Conservation (phyloP, 2,113 vertebrate genomes). For the Brachirus orientalis region DNA sequence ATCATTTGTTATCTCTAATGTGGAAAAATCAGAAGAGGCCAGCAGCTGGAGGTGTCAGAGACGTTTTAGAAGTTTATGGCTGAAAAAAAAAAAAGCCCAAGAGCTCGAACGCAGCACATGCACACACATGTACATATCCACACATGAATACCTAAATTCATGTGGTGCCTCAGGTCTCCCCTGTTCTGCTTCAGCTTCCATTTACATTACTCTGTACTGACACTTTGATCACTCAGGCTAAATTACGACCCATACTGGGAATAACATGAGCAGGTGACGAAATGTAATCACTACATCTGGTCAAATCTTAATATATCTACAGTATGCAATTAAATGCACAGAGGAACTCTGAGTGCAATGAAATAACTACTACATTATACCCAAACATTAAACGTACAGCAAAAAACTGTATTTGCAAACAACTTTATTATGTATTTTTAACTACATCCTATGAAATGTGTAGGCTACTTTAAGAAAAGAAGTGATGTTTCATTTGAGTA, state of each 20-base stretch:
- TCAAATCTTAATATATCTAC: too few relatives aligned
- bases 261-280: neutral
- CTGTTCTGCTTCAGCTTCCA: neutral
- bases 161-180: conserved; percentile 2
- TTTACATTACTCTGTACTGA: neutral
- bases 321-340: too few relatives aligned
- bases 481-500: too few relatives aligned
- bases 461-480: too few relatives aligned
- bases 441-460: too few relatives aligned
- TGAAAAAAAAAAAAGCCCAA: neutral
- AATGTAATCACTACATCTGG: neutral
- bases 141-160: conserved; percentile 18
- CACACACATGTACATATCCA: conserved; percentile 42
- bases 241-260: neutral
- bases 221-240: neutral
- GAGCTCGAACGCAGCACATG: conserved; percentile 8
- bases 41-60: conserved; percentile 2
- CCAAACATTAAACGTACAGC: too few relatives aligned
- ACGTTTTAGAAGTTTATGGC: conserved; percentile 11
- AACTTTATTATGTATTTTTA: too few relatives aligned
- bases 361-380: too few relatives aligned
- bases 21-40: conserved; percentile 2
- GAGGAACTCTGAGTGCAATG: too few relatives aligned
- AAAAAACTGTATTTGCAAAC: too few relatives aligned
- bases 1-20: conserved; percentile 1